phyloP scores from a whole-genome alignment of 2,888 invertebrate species.

The Patella caerulea region DNA sequence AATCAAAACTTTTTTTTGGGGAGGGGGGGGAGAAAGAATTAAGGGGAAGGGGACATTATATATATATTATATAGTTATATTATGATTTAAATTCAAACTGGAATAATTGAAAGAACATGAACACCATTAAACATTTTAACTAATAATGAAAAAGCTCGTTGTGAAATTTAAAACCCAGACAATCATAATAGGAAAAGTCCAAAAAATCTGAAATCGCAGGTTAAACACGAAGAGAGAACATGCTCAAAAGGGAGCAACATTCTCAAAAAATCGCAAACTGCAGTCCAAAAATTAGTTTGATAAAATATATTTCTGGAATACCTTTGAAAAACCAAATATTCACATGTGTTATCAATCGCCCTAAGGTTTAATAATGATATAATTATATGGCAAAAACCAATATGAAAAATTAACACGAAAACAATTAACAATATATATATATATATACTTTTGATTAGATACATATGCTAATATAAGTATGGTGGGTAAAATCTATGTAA shows the following conservation, averaged over 20 bases:
- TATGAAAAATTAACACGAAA: constrained; percentile 29
- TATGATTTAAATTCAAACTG: constrained; percentile 37
- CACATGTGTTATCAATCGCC: constrained; percentile 27
- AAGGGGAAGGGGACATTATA: constrained; percentile 20
- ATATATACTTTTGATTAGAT: constrained; percentile 32
- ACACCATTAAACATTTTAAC: constrained; percentile 49
- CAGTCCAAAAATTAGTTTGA: constrained; percentile 43
- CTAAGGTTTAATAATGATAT: constrained; percentile 33
- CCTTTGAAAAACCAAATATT: constrained; percentile 46
- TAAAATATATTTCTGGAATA: constrained; percentile 52
- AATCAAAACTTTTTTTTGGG: constrained; percentile 28
- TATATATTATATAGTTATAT: constrained; percentile 9
- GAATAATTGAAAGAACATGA: constrained; percentile 54
- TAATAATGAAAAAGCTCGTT: constrained; percentile 55
- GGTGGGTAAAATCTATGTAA: constrained; percentile 34
- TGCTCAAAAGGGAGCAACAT: constrained; percentile 69
- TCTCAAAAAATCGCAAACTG: constrained; percentile 40
- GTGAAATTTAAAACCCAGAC: constrained; percentile 61
- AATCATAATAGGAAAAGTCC: constrained; percentile 42
- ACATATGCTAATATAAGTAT: constrained; percentile 40
- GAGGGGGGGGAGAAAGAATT: neutral
- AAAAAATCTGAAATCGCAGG: neutral
- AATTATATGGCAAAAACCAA: constrained; percentile 26
- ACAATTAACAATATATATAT: constrained; percentile 13
- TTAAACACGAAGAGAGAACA: constrained; percentile 21